Evolutionary conservation across 2,888 invertebrate genomes (phyloP), one percentile per base, ranked within the genome.

Genomic region (Ischnura elegans): DNA sequence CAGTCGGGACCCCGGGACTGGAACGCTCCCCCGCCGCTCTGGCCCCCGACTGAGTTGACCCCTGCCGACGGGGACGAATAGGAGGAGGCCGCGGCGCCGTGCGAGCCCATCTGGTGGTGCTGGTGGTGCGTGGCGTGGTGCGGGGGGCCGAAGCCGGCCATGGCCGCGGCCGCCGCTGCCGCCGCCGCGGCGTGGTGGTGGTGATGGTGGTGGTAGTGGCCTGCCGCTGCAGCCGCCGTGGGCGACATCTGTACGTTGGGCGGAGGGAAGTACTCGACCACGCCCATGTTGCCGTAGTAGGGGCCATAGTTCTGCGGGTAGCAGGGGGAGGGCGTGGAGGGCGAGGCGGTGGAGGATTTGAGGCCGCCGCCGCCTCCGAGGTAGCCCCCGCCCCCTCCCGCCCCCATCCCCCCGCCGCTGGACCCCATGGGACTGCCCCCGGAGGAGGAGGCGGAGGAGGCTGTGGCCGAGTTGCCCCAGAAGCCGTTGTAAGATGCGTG

Each of bases 251-350:
- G 93, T 46, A 87, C 76, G 61, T 87, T 93, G 47, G 93, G 87
- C 29, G 93, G 93, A 19, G 87, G 93, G 87, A 87, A 93, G 61
- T 93, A 93, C 42, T 93, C 93, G 36, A 93, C 87, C 45, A 87
- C 87, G 21, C 93, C 93, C 93, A 93, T 93, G 61, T 87, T 93
- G 46, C 93, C 93, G 87, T 93, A 93, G 29, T 93, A 93, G 19
- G 93, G 87, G 19, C 93, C 87, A 61, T 93, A 87, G 46, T 93
- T 86, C 47, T 93, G 93, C 0, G 90, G 90, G 61, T 90, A 90
- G 45, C 90, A 90, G 61, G 90, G 90, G 0, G 90, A 90, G 8
- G 90, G 90, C 4, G 90, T 45, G 3, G 90, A 90, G 0, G 90
- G 90, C 19, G 90, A 90, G 10, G 90, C 21, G 42, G 90, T 66